A percentile compares a stretch with the other conserved stretches of the same genome.
phyloP scores from a whole-genome alignment of 2,888 invertebrate species.

The Polia nebulosa region DNA sequence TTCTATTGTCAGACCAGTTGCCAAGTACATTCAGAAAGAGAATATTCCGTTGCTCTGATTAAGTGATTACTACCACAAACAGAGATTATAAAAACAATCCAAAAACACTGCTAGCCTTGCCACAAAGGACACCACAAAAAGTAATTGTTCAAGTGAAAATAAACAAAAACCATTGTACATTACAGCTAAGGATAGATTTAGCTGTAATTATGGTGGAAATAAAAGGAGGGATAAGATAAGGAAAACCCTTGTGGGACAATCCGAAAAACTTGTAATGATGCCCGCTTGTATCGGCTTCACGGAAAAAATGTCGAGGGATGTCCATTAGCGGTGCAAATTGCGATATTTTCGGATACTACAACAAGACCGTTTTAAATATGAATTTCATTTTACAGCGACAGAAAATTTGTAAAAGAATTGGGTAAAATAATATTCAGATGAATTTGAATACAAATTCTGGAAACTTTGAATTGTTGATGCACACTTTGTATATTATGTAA shows the following conservation, averaged over 20 bases:
- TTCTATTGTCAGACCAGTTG: neutral
- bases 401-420: conserved; percentile 8
- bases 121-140: conserved; percentile 53
- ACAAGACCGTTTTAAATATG: conserved; percentile 32
- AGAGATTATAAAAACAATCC: conserved; percentile 24
- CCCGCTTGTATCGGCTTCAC: conserved; percentile 52
- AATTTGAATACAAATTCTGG: too few relatives aligned
- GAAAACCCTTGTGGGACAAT: conserved; percentile 63
- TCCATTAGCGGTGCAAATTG: conserved; percentile 50
- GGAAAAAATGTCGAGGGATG: conserved; percentile 48
- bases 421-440: neutral
- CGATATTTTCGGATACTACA: conserved; percentile 50
- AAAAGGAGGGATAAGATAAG: conserved; percentile 61
- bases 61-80: conserved; percentile 22
- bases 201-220: conserved; percentile 62
- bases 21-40: neutral
- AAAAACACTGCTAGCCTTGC: conserved; percentile 5
- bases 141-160: conserved; percentile 64
- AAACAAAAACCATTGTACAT: conserved; percentile 65
- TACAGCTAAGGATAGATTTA: conserved; percentile 61
- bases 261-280: conserved; percentile 65
- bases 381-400: conserved; percentile 1
- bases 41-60: conserved; percentile 24
- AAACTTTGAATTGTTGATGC: neutral
- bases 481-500: too few relatives aligned